phyloP scores from a whole-genome alignment of 2,888 invertebrate genomes.

The Agapetus fuscipes region DNA sequence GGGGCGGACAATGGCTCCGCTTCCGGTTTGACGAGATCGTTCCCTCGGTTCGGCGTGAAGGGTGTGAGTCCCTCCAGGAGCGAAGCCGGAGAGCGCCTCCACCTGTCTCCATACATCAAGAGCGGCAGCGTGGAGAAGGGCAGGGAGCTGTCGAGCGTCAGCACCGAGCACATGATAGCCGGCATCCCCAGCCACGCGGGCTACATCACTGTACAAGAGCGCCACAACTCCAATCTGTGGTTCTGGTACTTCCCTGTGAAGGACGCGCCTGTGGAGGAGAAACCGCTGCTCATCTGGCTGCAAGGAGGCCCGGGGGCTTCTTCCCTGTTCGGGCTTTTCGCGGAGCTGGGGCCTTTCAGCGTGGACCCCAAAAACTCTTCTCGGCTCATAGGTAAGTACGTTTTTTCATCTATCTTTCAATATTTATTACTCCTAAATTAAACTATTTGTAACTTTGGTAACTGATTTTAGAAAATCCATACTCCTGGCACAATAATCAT shows the following conservation, averaged over 20 bases:
- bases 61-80: constrained; percentile 7
- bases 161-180: constrained; percentile 33
- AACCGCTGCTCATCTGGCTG: constrained; percentile 50
- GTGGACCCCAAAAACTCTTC: too few relatives aligned
- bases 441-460: too few relatives aligned
- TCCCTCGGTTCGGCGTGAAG: too few relatives aligned
- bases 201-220: constrained; percentile 59
- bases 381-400: too few relatives aligned
- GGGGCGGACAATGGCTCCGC: too few relatives aligned
- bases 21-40: too few relatives aligned
- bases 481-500: constrained; percentile 51
- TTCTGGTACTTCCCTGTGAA: constrained; percentile 79
- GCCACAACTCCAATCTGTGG: constrained; percentile 68
- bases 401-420: too few relatives aligned
- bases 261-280: constrained; percentile 37
- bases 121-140: constrained; percentile 42
- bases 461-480: constrained; percentile 40
- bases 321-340: constrained; percentile 47
- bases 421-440: too few relatives aligned
- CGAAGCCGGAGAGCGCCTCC: constrained; percentile 41
- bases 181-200: constrained; percentile 40
- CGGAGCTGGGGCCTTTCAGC: constrained; percentile 56
- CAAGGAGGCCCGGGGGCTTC: constrained; percentile 52
- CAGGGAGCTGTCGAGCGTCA: constrained; percentile 36
- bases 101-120: constrained; percentile 46